Base-by-base conservation (phyloP, 2,888 invertebrate species). In the Raillietiella orientalis region DNA sequence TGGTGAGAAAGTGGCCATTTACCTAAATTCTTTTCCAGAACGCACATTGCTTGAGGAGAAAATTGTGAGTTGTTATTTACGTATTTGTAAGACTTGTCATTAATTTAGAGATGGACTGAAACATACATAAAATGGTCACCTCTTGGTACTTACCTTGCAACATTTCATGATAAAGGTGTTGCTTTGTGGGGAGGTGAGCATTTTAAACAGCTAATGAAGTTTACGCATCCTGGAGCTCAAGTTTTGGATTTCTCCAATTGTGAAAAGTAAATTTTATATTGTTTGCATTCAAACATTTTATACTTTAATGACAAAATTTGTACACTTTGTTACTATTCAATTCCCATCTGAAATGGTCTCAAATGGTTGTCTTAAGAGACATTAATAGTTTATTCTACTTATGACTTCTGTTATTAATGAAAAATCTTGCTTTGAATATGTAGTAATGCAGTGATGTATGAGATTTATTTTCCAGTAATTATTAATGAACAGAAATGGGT, bases 91-190 rank as follows among this genome's bases (percentile, higher is more conserved):
- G n/a, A 26, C n/a, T 20, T 11, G 5, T 8, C 11, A 12, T 24
- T 24, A 12, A 24, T 12, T 12, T 14, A 24, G 5, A 17, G 19
- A 17, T 96, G 93, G 70, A 87, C 90, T 2, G 87, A 90, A 41
- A 77, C 79, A 0, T 77, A 82, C 37, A 74, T 87, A 2, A 67
- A 74, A 37, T 99, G 93, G 93, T 96, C 96, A 2, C 93, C 93
- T 0, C 52, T 82, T 20, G 96, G 96, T 23, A 87, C 87, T 0
- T 96, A 79, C 45, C 53, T 99, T 35, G 69, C 87, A 1, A 93
- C 96, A 1, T 82, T 90, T 52, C 96, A 99, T 43, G 66, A 67
- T 47, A 61, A 70, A 33, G 96, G 96, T 28, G 79, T 93, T 25
- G 84, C 79, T 0, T 53, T 99, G 23, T 96, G 96, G 96, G 93